Evolutionary conservation across 2,797 vertebrate species (phyloP).

Genomic region (Gobio occitaniae): DNA sequence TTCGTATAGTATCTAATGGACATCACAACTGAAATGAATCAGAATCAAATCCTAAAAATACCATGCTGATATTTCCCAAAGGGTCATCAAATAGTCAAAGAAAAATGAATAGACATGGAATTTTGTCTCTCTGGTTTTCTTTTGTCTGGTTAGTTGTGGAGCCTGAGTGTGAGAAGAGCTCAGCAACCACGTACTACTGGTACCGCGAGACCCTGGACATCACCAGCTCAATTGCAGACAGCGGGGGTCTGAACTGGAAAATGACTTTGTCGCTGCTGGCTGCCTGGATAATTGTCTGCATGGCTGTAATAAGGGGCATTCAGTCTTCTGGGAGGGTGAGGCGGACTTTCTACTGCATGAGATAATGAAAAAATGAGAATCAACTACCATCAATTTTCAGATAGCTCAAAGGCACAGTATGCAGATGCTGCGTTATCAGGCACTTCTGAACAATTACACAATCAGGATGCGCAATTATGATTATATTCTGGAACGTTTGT

Average conservation of each 20-base stretch:
- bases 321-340: conserved; percentile 92
- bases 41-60: not conserved
- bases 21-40: not conserved
- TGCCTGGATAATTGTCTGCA: conserved; percentile 93
- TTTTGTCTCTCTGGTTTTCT: conserved; percentile 16
- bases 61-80: not conserved
- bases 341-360: conserved; percentile 1
- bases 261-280: conserved; percentile 93
- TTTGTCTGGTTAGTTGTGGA: conserved; percentile 82
- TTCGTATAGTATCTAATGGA: not conserved
- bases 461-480: not conserved
- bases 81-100: not conserved
- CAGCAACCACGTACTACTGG: conserved; percentile 98
- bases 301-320: conserved; percentile 97
- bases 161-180: conserved; percentile 95
- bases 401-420: conserved; percentile 11
- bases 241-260: conserved; percentile 95
- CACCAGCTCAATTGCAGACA: conserved; percentile 92
- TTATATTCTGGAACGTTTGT: conserved; percentile 4
- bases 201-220: conserved; percentile 95
- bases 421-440: conserved; percentile 7
- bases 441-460: conserved; percentile 26
- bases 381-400: not conserved
- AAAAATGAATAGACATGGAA: not conserved
- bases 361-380: conserved; percentile 26